phyloP scores from a whole-genome alignment of 2,797 vertebrate species.

The Streptopelia turtur region DNA sequence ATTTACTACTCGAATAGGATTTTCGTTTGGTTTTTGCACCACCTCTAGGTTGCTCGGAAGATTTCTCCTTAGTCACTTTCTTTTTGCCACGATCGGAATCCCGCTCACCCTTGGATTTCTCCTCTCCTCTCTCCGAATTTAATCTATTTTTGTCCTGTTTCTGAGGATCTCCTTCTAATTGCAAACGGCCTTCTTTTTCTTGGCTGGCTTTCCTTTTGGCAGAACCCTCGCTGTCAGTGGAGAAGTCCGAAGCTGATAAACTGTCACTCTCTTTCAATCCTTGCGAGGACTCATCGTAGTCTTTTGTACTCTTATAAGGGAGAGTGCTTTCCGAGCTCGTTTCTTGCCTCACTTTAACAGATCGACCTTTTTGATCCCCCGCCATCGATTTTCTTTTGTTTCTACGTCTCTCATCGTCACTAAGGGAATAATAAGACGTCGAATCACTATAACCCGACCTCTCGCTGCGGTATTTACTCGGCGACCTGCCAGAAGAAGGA shows the following conservation, averaged over 20 bases:
- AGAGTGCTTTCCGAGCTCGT: constrained; percentile 78
- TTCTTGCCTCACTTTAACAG: constrained; percentile 76
- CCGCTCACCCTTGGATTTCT: constrained; percentile 75
- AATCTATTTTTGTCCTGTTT: constrained; percentile 64
- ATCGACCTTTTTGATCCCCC: constrained; percentile 73
- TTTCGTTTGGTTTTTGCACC: constrained; percentile 67
- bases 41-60: constrained; percentile 47
- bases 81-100: constrained; percentile 80
- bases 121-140: constrained; percentile 54
- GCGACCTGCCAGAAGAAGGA: constrained; percentile 71
- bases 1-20: constrained; percentile 77
- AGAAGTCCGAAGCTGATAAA: constrained; percentile 77
- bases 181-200: constrained; percentile 58
- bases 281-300: constrained; percentile 39
- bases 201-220: constrained; percentile 22
- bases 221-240: constrained; percentile 73
- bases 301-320: constrained; percentile 53
- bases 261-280: constrained; percentile 65
- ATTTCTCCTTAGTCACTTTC: constrained; percentile 67
- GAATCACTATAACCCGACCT: constrained; percentile 84
- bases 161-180: constrained; percentile 47
- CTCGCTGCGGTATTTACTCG: constrained; percentile 76
- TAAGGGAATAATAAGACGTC: constrained; percentile 82
- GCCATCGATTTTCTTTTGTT: constrained; percentile 58
- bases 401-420: constrained; percentile 66